These are phyloP conservation scores for Petrophora chlorosata DNA, from an alignment of 2,888 invertebrate species.

Conservation along the genomic window DNA sequence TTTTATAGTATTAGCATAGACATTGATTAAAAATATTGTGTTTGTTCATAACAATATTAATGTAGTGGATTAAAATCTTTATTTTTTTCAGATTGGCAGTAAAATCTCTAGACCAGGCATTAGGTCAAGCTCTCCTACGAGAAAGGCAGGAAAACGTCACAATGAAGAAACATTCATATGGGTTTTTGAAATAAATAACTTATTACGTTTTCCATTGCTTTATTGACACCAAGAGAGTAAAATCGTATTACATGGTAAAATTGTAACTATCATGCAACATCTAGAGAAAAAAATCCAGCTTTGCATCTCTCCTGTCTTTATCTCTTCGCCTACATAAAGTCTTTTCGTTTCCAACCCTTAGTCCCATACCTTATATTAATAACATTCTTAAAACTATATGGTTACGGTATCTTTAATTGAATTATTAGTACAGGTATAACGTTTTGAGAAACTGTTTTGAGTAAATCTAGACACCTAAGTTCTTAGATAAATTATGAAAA, in stretches of 20 bases:
- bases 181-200: slow-evolving; percentile 79
- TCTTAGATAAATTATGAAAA: no score
- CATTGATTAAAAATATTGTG: no score
- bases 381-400: no score
- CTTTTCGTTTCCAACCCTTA: no score
- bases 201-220: slow-evolving; percentile 39
- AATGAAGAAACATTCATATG: slow-evolving; percentile 78
- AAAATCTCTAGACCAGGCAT: slow-evolving; percentile 86
- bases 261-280: neutral
- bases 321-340: neutral
- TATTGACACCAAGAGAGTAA: slow-evolving; percentile 43
- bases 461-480: no score
- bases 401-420: no score
- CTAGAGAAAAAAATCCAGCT: slow-evolving; percentile 3
- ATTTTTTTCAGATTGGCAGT: slow-evolving; percentile 62
- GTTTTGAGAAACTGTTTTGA: no score
- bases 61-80: no score
- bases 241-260: slow-evolving; percentile 6
- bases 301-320: neutral
- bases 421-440: no score
- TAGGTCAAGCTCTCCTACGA: slow-evolving; percentile 85
- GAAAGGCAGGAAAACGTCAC: slow-evolving; percentile 72
- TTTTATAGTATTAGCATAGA: no score
- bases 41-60: no score
- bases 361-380: no score